Evolutionary conservation across 2,113 vertebrate genomes (phyloP).

Genomic region (Todiramphus chloris): DNA sequence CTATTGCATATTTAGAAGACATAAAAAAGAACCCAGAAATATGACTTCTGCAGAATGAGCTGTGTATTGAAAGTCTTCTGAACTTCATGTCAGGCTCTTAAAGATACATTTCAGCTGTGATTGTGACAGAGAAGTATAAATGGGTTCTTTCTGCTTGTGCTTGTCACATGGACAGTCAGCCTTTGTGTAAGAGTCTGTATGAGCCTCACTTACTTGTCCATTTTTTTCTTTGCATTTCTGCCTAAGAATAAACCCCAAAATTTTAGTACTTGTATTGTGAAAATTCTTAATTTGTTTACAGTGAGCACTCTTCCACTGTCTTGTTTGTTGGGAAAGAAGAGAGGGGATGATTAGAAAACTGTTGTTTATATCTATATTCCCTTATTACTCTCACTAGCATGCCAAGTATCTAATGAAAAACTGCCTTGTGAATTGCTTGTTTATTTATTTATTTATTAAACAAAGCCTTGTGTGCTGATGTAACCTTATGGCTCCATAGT

Average conservation of each 20-base stretch:
- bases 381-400: not conserved
- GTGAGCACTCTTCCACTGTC: not conserved
- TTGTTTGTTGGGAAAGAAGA: not conserved
- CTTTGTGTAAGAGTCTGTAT: not conserved
- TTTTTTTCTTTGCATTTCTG: not conserved
- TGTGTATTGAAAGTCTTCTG: not conserved
- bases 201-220: not conserved
- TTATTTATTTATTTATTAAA: slow-evolving; percentile 19
- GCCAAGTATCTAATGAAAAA: slow-evolving; percentile 40
- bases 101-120: slow-evolving; percentile 25
- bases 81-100: not conserved
- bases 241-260: not conserved
- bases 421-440: slow-evolving; percentile 2
- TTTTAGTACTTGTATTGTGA: not conserved
- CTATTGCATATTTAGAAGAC: not conserved
- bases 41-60: not conserved
- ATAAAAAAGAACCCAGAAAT: not conserved
- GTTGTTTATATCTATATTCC: not conserved
- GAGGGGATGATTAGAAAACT: not conserved
- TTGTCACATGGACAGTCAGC: slow-evolving; percentile 6
- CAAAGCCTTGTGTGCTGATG: not conserved
- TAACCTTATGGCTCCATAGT: not conserved
- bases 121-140: slow-evolving; percentile 41
- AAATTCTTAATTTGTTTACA: not conserved
- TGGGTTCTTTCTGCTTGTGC: not conserved